phyloP scores from a whole-genome alignment of 2,888 invertebrate genomes.

The Rhingia campestris region DNA sequence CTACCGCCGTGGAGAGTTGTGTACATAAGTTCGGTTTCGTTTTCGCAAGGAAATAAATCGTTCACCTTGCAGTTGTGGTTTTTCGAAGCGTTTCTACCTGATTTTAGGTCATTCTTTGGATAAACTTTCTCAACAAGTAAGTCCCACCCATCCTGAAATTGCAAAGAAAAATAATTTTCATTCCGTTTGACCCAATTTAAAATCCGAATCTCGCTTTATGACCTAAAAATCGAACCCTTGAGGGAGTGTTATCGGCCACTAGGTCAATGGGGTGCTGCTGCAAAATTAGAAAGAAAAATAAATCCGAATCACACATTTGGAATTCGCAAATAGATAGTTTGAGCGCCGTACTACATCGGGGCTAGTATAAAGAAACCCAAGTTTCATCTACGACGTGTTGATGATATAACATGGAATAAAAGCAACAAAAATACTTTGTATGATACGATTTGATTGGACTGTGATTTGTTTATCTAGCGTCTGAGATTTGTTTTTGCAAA shows the following conservation, averaged over 20 bases:
- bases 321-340: neutral
- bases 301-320: neutral
- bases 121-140: slow-evolving; percentile 22
- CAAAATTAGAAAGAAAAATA: neutral
- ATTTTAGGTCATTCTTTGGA: neutral
- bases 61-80: slow-evolving; percentile 5
- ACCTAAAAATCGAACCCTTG: neutral
- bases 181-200: neutral
- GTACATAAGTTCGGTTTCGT: slow-evolving; percentile 7
- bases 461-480: slow-evolving; percentile 25
- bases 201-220: neutral
- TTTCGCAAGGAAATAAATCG: neutral
- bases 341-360: neutral
- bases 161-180: slow-evolving; percentile 25
- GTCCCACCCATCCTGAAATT: neutral
- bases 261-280: neutral
- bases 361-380: neutral
- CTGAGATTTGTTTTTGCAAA: slow-evolving; percentile 6
- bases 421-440: neutral
- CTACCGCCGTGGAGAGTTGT: slow-evolving; percentile 30
- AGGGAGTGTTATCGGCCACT: neutral
- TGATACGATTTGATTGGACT: neutral
- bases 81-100: neutral
- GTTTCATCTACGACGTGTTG: neutral
- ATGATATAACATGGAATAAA: slow-evolving; percentile 40